Evolutionary conservation across 2,888 invertebrate species (phyloP).

Genomic region (Leucania comma): DNA sequence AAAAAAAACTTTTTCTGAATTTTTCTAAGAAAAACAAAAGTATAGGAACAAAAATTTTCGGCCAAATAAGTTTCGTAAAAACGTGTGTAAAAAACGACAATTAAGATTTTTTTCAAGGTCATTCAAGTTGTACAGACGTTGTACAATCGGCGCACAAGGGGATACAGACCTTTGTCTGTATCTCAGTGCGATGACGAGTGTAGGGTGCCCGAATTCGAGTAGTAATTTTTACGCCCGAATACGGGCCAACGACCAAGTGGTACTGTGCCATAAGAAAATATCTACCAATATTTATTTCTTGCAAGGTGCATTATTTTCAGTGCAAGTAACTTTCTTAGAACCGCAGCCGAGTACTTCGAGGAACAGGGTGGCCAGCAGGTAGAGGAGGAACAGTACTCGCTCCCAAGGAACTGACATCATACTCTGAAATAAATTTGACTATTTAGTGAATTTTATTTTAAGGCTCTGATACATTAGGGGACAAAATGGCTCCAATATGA

Average conservation of each 20-base stretch:
- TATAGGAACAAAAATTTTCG: no score
- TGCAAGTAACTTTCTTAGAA: conserved; percentile 69
- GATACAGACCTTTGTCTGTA: no score
- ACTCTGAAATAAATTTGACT: conserved; percentile 47
- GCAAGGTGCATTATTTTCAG: conserved; percentile 71
- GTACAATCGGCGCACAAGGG: no score
- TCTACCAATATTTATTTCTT: conserved; percentile 60
- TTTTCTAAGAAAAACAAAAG: no score
- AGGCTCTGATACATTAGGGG: no score
- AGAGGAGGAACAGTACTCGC: conserved; percentile 59
- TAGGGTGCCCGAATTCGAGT: background rate
- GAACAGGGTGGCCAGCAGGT: conserved; percentile 64
- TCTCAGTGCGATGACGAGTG: background rate
- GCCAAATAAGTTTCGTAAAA: no score
- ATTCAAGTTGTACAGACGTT: no score
- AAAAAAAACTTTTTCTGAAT: no score
- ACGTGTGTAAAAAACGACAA: no score
- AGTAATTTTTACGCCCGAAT: background rate
- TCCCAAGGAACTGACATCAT: conserved; percentile 57
- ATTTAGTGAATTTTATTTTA: background rate
- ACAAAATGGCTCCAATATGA: no score
- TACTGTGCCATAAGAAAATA: background rate
- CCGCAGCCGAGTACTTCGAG: conserved; percentile 71
- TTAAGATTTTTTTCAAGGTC: no score
- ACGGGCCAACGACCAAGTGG: background rate